Percentiles rank a stretch among this genome's conserved stretches.
Conservation (phyloP, 2,888 invertebrate genomes). For the Phrixothrix hirtus region DNA sequence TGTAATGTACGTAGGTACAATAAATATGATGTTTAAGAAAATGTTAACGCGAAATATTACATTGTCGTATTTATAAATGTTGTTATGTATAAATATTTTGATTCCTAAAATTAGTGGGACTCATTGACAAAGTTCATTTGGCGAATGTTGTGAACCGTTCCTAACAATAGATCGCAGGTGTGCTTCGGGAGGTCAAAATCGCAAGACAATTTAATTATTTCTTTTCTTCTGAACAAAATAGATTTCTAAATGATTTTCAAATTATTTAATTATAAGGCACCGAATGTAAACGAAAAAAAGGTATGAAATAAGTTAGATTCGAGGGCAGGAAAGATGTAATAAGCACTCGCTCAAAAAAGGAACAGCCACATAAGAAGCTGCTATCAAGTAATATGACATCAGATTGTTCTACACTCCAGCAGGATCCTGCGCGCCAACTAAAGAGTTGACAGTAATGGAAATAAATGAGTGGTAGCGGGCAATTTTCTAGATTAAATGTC, state of each 20-base stretch:
- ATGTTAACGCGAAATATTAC: no score
- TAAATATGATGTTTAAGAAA: no score
- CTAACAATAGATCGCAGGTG: no score
- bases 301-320: conserved; percentile 1
- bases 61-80: no score
- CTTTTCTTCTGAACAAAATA: no score
- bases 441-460: conserved; percentile 66
- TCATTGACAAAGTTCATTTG: neutral
- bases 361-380: conserved; percentile 38
- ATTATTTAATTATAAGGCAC: neutral
- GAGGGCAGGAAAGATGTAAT: conserved; percentile 17
- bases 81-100: no score
- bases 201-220: no score
- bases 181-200: neutral
- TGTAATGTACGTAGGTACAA: no score
- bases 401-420: conserved; percentile 47
- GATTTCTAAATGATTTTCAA: no score
- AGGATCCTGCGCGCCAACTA: conserved; percentile 47
- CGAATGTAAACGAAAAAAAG: neutral
- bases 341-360: conserved; percentile 26
- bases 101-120: neutral
- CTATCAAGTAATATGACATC: conserved; percentile 55
- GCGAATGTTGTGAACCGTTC: no score
- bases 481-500: conserved; percentile 71
- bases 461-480: conserved; percentile 64